A percentile compares a stretch with the other conserved stretches of the same genome.
These are phyloP conservation scores for Archilochus colubris DNA, from an alignment of 2,113 vertebrate species.

Conservation along the genomic window DNA sequence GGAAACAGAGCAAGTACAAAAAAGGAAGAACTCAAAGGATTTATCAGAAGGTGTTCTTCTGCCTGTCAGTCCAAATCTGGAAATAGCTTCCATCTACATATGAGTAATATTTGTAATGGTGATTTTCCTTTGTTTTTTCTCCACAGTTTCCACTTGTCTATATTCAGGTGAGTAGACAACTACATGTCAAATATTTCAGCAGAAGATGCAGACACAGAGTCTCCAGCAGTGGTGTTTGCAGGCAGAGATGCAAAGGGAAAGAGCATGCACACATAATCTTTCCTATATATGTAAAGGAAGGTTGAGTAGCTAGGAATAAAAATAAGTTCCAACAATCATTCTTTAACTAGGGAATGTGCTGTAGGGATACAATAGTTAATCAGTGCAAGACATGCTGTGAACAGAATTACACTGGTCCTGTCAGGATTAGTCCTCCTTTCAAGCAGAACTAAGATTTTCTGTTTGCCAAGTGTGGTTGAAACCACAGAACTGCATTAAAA, in stretches of 20 bases:
- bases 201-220: not conserved
- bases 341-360: not conserved
- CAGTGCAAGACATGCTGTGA: not conserved
- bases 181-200: not conserved
- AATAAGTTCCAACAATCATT: not conserved
- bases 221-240: not conserved
- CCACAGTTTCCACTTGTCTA: constrained; percentile 54
- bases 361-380: not conserved
- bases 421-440: not conserved
- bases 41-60: not conserved
- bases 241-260: not conserved
- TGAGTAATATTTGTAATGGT: not conserved
- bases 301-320: not conserved
- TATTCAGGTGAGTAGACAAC: constrained; percentile 15
- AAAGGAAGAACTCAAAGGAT: not conserved
- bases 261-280: accelerated
- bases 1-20: not conserved
- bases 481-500: not conserved
- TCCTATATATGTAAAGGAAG: not conserved
- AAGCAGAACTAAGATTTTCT: not conserved
- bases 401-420: not conserved
- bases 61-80: not conserved
- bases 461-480: not conserved
- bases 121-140: constrained; percentile 14
- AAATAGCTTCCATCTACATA: not conserved